Percentiles rank a stretch among this genome's conserved stretches.
phyloP scores from a whole-genome alignment of 2,113 vertebrate species.

The Fregetta grallaria region DNA sequence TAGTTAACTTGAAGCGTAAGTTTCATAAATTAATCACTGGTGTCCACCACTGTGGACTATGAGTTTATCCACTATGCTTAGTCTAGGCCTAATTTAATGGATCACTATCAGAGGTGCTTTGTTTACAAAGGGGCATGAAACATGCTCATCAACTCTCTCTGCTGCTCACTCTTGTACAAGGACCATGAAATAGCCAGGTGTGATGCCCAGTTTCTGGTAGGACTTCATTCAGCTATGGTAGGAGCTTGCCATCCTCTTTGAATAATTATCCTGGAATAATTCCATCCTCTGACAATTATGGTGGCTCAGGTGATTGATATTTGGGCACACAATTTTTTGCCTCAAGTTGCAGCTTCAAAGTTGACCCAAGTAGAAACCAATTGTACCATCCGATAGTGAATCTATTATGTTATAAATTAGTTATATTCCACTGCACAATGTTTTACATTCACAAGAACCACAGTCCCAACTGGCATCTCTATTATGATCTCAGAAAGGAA shows the following conservation, averaged over 20 bases:
- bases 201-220: neutral
- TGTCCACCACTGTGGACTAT: neutral
- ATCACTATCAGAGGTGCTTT: neutral
- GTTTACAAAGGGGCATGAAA: neutral
- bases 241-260: neutral
- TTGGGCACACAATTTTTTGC: neutral
- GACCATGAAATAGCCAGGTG: neutral
- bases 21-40: slow-evolving; percentile 7
- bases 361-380: neutral
- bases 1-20: slow-evolving; percentile 3
- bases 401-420: neutral
- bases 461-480: neutral
- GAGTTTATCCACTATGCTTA: neutral
- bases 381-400: neutral
- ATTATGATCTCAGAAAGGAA: neutral
- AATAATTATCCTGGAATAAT: neutral
- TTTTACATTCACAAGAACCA: neutral
- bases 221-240: neutral
- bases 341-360: neutral
- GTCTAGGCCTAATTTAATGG: neutral
- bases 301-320: neutral
- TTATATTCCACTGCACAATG: neutral
- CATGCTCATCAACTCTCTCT: neutral
- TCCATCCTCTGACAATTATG: neutral
- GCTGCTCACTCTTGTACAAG: neutral